A percentile compares a stretch with the other conserved stretches of the same genome.
Conservation (phyloP, 2,113 vertebrate species). For the Misgurnus anguillicaudatus region DNA sequence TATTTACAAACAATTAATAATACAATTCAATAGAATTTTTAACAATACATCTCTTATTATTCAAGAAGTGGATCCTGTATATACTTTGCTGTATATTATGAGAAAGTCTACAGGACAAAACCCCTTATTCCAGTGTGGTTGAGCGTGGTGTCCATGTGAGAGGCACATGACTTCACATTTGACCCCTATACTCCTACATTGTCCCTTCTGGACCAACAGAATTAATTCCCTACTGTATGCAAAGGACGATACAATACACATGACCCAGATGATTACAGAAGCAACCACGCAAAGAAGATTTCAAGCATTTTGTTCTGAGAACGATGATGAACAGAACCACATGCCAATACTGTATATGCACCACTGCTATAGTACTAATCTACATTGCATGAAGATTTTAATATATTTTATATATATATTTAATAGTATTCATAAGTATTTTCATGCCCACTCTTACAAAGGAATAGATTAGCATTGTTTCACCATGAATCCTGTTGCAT, state of each 20-base stretch:
- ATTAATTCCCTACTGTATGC: slow-evolving; percentile 10
- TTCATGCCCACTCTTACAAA: not conserved
- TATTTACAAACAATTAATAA: no score
- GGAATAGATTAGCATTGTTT: slow-evolving; percentile 26
- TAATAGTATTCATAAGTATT: not conserved
- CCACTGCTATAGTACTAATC: not conserved
- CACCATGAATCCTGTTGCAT: not conserved
- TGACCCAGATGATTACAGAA: slow-evolving; percentile 34
- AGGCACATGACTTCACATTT: slow-evolving; percentile 32
- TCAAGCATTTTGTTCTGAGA: not conserved
- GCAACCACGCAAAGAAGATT: not conserved
- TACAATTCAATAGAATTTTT: no score
- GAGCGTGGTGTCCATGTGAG: not conserved
- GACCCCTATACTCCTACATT: slow-evolving; percentile 21
- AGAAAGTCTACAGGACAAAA: no score
- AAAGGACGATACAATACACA: slow-evolving; percentile 8
- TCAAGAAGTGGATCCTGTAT: no score
- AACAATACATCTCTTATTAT: no score
- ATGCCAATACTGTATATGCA: not conserved
- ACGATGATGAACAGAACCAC: not conserved
- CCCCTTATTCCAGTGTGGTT: no score
- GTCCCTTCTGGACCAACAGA: slow-evolving; percentile 25
- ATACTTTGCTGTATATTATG: no score
- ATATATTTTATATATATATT: slow-evolving; percentile 1
- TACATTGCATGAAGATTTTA: not conserved